Percentiles rank a stretch among this genome's conserved stretches.
Conservation (phyloP, 2,113 vertebrate genomes). For the Ciconia maguari region DNA sequence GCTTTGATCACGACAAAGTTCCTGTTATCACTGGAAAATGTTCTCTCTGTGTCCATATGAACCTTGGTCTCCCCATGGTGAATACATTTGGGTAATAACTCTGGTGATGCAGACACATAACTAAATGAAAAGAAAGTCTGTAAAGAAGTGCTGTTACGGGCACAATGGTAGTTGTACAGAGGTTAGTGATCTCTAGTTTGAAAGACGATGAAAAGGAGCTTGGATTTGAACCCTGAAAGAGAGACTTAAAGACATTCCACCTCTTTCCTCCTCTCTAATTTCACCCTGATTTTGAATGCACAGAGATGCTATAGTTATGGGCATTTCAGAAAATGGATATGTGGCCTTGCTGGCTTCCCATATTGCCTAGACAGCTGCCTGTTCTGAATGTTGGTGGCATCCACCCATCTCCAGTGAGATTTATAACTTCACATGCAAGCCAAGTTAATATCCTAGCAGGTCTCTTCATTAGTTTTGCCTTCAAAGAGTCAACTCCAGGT, state of each 20-base stretch:
- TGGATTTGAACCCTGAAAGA: not conserved
- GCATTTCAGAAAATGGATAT: not conserved
- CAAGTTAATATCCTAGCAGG: not conserved
- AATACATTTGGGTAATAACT: not conserved
- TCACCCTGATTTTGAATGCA: not conserved
- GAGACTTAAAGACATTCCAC: not conserved
- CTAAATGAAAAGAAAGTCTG: not conserved
- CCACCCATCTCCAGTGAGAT: not conserved
- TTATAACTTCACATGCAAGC: not conserved
- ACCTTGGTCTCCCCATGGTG: not conserved
- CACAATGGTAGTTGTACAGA: not conserved
- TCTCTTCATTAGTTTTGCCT: not conserved
- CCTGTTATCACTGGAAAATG: not conserved
- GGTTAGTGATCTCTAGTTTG: not conserved
- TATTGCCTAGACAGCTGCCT: not conserved
- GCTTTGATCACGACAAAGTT: not conserved
- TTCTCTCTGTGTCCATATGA: not conserved
- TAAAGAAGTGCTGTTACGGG: not conserved
- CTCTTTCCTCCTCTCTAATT: not conserved
- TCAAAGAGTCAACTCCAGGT: not conserved
- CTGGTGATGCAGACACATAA: not conserved
- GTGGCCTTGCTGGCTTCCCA: not conserved
- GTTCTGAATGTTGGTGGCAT: not conserved
- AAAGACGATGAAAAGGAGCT: not conserved
- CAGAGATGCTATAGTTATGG: not conserved